These are phyloP conservation scores for Tetraodon nigroviridis DNA, from an alignment of 2,113 vertebrate species.

Conservation along the genomic window DNA sequence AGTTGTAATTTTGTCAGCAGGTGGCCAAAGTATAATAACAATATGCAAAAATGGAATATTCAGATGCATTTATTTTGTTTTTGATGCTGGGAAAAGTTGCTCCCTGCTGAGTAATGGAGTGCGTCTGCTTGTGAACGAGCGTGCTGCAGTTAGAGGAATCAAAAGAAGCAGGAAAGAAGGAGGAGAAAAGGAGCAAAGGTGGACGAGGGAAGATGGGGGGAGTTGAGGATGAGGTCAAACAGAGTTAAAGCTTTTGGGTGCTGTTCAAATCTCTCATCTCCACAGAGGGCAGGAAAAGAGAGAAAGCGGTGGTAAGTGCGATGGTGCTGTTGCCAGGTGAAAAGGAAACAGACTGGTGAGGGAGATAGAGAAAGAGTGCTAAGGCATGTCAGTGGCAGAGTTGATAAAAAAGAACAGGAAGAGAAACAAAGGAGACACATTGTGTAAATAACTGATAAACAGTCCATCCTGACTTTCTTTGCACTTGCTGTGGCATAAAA, in stretches of 20 bases:
- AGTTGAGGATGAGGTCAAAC: constrained; percentile 56
- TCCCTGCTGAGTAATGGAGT: constrained; percentile 42
- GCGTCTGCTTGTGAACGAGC: constrained; percentile 4
- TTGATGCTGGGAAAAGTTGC: constrained; percentile 14
- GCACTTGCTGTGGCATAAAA: too few relatives aligned
- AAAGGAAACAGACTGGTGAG: constrained; percentile 40
- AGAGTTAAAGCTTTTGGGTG: constrained; percentile 67
- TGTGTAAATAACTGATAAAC: constrained; percentile 15
- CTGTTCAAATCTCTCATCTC: constrained; percentile 33
- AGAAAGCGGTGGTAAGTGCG: constrained; percentile 24
- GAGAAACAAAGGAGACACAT: constrained; percentile 19
- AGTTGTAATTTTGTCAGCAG: constrained; percentile 3
- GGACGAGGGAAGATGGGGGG: constrained; percentile 9
- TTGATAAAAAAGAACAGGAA: constrained; percentile 13
- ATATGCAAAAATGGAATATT: background rate
- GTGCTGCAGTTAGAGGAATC: constrained; percentile 20
- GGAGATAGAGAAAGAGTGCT: constrained; percentile 28
- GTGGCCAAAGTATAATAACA: background rate
- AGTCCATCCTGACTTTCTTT: too few relatives aligned
- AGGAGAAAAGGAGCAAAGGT: background rate
- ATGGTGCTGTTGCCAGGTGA: constrained; percentile 1
- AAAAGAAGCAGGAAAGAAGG: constrained; percentile 13
- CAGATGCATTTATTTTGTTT: constrained; percentile 13
- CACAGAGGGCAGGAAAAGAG: constrained; percentile 59
- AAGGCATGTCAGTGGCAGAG: constrained; percentile 2